A percentile compares a stretch with the other conserved stretches of the same genome.
Evolutionary conservation across 2,888 invertebrate genomes (phyloP).

Genomic region (Agrotis ipsilon): DNA sequence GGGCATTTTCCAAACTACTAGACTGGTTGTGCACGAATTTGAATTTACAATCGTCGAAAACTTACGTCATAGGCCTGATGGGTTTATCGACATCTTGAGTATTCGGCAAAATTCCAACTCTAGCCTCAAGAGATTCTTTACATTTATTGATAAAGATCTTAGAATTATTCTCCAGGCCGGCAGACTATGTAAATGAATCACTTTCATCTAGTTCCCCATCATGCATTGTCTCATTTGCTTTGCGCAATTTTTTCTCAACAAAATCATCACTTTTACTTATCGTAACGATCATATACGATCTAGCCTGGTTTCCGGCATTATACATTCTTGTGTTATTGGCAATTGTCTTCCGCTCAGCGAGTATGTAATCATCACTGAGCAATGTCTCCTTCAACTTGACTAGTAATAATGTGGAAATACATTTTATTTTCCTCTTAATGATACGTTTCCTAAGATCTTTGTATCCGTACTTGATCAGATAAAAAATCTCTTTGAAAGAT

Average conservation of each 20-base stretch:
- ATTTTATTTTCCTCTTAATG: constrained; percentile 29
- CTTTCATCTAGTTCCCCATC: constrained; percentile 16
- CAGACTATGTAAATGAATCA: constrained; percentile 17
- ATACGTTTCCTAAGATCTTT: constrained; percentile 23
- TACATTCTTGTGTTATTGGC: constrained; percentile 52
- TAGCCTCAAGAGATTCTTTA: constrained; percentile 2
- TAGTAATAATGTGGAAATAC: constrained; percentile 45
- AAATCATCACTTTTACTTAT: constrained; percentile 46
- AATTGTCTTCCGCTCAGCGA: constrained; percentile 56
- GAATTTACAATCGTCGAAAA: constrained; percentile 2
- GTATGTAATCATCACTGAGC: constrained; percentile 50
- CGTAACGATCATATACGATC: constrained; percentile 20
- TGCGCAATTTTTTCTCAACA: constrained; percentile 8
- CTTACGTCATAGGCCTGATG: constrained; percentile 8
- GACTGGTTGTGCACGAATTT: background rate
- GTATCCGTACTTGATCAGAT: background rate
- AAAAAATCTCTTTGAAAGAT: background rate
- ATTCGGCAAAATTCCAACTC: constrained; percentile 21
- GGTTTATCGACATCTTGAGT: constrained; percentile 19
- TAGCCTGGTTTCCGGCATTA: constrained; percentile 52
- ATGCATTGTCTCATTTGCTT: constrained; percentile 16
- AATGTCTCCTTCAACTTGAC: constrained; percentile 55
- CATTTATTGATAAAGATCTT: background rate
- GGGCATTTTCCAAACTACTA: constrained; percentile 25
- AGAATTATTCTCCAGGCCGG: background rate